Evolutionary conservation across 2,888 invertebrate species (phyloP).

Genomic region (Gryllus longicercus): DNA sequence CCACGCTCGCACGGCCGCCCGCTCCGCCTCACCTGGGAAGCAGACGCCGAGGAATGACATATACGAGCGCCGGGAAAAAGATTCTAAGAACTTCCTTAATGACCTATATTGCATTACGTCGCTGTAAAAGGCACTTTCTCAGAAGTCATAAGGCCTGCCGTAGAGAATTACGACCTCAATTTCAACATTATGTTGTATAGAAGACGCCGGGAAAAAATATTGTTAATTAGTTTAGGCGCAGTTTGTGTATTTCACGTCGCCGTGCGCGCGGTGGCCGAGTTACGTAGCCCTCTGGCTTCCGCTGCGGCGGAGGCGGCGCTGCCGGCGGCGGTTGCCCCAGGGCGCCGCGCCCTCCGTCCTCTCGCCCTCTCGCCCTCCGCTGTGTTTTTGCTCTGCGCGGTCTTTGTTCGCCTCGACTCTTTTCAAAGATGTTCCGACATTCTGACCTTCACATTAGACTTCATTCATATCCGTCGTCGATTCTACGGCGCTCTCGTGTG

Average conservation of each 20-base stretch:
- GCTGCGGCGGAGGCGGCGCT: too few species aligned
- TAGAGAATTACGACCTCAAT: conserved; percentile 17
- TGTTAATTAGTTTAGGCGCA: conserved; percentile 17
- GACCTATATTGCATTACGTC: conserved; percentile 17
- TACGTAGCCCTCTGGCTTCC: too few species aligned
- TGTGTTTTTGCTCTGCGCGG: too few species aligned
- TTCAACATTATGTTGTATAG: conserved; percentile 6
- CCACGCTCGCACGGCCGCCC: not conserved
- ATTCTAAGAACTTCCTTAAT: conserved; percentile 8
- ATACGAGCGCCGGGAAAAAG: conserved; percentile 17
- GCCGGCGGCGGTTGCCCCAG: too few species aligned
- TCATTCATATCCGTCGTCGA: too few species aligned
- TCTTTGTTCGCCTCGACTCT: too few species aligned
- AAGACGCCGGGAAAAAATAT: conserved; percentile 4
- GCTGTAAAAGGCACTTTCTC: conserved; percentile 3
- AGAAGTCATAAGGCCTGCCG: conserved; percentile 7
- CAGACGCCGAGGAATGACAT: conserved; percentile 17
- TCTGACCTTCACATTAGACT: too few species aligned
- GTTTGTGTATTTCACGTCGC: conserved; percentile 4
- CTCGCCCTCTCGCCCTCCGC: too few species aligned
- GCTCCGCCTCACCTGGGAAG: not conserved
- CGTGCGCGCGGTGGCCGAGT: not conserved
- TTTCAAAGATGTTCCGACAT: too few species aligned
- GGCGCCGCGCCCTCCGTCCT: too few species aligned
- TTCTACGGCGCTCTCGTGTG: too few species aligned